Conservation (phyloP, 2,888 invertebrate species). For the Apodemia zela region DNA sequence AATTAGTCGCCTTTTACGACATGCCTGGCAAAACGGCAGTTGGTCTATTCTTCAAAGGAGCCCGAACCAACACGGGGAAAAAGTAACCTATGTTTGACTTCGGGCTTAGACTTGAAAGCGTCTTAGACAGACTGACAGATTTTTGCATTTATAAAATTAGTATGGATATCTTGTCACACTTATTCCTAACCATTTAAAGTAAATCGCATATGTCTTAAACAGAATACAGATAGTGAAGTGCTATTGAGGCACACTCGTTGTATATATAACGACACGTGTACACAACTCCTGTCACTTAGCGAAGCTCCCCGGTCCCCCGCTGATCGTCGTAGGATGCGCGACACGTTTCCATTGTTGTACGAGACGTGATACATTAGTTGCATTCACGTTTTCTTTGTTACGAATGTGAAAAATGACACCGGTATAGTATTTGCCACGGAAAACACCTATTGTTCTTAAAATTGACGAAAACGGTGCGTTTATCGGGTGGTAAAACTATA, state of each 20-base stretch:
- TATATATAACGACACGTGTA: neutral
- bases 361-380: neutral
- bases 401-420: neutral
- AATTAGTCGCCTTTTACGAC: no score
- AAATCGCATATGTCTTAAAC: neutral
- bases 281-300: neutral
- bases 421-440: neutral
- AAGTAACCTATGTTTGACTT: no score
- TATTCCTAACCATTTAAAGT: no score
- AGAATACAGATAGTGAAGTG: neutral
- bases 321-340: neutral
- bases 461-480: neutral
- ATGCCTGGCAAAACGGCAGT: no score
- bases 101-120: no score
- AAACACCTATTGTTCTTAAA: neutral
- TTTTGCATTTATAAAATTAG: no score
- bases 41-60: no score
- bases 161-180: no score
- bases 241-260: neutral
- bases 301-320: neutral
- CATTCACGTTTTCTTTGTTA: neutral
- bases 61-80: no score
- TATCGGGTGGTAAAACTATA: no score
- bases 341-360: constrained; percentile 1
- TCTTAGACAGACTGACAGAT: no score